phyloP scores from a whole-genome alignment of 2,113 vertebrate genomes.

The Marcusenius ussheri region DNA sequence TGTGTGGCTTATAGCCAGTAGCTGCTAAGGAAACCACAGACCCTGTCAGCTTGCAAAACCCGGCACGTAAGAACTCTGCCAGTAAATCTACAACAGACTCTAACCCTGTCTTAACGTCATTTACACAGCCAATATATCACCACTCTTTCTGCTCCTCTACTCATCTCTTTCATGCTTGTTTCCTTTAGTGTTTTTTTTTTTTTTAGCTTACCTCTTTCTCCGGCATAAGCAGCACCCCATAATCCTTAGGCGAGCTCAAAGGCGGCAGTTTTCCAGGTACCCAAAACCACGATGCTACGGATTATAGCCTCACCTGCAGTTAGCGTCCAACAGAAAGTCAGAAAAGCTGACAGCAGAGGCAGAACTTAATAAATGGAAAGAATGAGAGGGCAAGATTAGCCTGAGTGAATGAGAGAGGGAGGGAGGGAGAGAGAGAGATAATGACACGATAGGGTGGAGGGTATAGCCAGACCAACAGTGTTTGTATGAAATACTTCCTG shows the following conservation, averaged over 20 bases:
- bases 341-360: neutral
- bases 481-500: neutral
- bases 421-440: neutral
- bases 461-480: neutral
- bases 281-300: neutral
- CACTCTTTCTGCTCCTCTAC: neutral
- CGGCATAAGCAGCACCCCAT: constrained; percentile 7
- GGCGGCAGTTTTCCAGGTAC: neutral
- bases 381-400: neutral
- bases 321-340: neutral
- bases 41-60: neutral
- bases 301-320: neutral
- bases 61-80: neutral
- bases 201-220: neutral
- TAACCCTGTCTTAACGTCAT: neutral
- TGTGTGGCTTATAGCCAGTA: neutral
- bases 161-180: no score
- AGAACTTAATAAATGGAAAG: neutral
- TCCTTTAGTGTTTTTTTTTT: no score
- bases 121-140: neutral
- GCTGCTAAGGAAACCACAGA: neutral
- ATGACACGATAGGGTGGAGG: neutral
- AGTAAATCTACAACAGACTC: neutral
- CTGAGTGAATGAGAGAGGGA: neutral
- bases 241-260: neutral